These are phyloP conservation scores for Euzophera pinguis DNA, from an alignment of 2,888 invertebrate genomes.

Conservation along the genomic window DNA sequence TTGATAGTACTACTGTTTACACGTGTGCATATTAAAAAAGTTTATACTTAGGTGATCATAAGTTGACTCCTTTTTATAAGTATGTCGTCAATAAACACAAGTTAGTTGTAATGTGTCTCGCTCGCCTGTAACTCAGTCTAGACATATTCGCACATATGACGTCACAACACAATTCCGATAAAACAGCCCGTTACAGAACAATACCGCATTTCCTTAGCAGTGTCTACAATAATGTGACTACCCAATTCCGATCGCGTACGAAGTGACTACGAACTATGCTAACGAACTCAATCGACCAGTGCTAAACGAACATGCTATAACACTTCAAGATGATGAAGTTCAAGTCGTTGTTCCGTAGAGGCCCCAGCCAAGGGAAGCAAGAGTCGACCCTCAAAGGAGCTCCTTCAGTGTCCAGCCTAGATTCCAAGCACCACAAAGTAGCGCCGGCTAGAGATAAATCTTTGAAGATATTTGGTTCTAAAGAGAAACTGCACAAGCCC, in stretches of 20 bases:
- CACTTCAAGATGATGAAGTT: slow-evolving; percentile 90
- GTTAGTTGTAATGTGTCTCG: background rate
- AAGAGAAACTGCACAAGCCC: slow-evolving; percentile 74
- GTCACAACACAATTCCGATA: background rate
- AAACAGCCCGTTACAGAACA: background rate
- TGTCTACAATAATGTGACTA: slow-evolving; percentile 18
- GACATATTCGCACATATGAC: background rate
- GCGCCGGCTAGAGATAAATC: slow-evolving; percentile 70
- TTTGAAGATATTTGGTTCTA: slow-evolving; percentile 74
- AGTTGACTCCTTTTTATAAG: too few species aligned
- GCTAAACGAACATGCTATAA: slow-evolving; percentile 56
- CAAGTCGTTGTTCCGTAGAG: slow-evolving; percentile 95
- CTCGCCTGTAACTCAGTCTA: background rate
- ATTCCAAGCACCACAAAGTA: slow-evolving; percentile 80
- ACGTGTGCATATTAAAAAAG: background rate
- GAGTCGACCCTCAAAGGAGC: slow-evolving; percentile 79
- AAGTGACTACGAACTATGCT: slow-evolving; percentile 35
- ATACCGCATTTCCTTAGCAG: slow-evolving; percentile 12
- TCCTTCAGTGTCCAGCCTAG: slow-evolving; percentile 83
- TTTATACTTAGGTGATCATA: too few species aligned
- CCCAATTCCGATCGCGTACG: slow-evolving; percentile 40
- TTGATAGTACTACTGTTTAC: background rate
- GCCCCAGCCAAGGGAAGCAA: slow-evolving; percentile 82
- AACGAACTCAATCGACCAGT: slow-evolving; percentile 55
- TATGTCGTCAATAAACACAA: background rate